A percentile compares a stretch with the other conserved stretches of the same genome.
Conservation (phyloP, 2,888 invertebrate species). For the Nephrotoma guestfalica region DNA sequence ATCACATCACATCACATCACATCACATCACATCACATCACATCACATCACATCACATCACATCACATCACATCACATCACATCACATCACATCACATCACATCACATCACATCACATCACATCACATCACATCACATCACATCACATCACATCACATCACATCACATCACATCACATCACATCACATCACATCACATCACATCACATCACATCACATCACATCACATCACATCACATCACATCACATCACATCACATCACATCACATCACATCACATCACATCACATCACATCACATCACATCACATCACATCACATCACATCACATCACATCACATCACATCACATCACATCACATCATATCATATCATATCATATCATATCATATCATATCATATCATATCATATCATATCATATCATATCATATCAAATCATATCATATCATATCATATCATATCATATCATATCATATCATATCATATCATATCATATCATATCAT, state of each 20-base stretch:
- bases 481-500: not conserved
- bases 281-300: too few relatives aligned
- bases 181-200: not conserved
- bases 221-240: not conserved
- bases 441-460: not conserved
- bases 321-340: not conserved
- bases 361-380: not conserved
- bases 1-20: too few relatives aligned
- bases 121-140: not conserved
- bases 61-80: too few relatives aligned
- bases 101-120: too few relatives aligned
- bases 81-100: too few relatives aligned
- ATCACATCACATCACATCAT: not conserved
- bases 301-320: not conserved
- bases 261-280: not conserved
- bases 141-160: not conserved
- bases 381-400: not conserved
- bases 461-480: not conserved
- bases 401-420: too few relatives aligned
- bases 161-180: not conserved
- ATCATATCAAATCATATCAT: not conserved
- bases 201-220: not conserved
- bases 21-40: too few relatives aligned
- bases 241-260: not conserved
- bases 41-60: too few relatives aligned